Evolutionary conservation across 2,113 vertebrate genomes (phyloP), one percentile per base, ranked within the genome.

Genomic region (Tragelaphus strepsiceros): DNA sequence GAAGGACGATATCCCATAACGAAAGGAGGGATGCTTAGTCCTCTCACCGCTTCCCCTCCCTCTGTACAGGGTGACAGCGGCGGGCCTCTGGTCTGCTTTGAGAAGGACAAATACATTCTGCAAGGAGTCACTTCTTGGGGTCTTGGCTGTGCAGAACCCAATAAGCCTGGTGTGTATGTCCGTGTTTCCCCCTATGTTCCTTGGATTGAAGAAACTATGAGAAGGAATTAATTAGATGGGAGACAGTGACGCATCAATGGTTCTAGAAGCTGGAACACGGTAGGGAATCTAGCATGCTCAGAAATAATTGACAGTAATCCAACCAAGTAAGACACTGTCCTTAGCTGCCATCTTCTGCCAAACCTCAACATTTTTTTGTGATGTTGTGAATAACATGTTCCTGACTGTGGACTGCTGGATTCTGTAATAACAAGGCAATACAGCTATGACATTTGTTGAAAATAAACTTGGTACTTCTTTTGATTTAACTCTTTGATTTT

Each of bases 71-170:
- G 99, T 28, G 99, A 99, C 99, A 99, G 99, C 13, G 99, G 99
- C 5, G 99, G 99, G 39, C 99, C 99, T 83, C 99, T 99, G 46
- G 99, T 99, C 71, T 99, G 99, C 94, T 95, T 97, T 56, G 93
- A 99, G 13, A 98, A 99, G 97, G 99, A 99, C 93, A 99, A 56
- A 87, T 99, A 99, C 90, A 49, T 99, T 91, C 96, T 99, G 49
- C 99, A 99, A 97, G 99, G 99, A 32, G 99, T 99, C 88, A 99
- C 99, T 0, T 99, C 99, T 0, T 99, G 99, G 99, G 99, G 99
- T 35, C 98, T 99, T 84, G 99, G 99, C 64, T 99, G 99, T 80
- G 99, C 99, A 30, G 99, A 98, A 2, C 98, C 99, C 97, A 99
- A 99, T 99, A 99, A 99, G 98, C 99, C 99, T 5, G 99, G 99